Percentiles rank a stretch among this genome's conserved stretches.
phyloP scores from a whole-genome alignment of 2,113 vertebrate species.

The Himantopus leucocephalus region DNA sequence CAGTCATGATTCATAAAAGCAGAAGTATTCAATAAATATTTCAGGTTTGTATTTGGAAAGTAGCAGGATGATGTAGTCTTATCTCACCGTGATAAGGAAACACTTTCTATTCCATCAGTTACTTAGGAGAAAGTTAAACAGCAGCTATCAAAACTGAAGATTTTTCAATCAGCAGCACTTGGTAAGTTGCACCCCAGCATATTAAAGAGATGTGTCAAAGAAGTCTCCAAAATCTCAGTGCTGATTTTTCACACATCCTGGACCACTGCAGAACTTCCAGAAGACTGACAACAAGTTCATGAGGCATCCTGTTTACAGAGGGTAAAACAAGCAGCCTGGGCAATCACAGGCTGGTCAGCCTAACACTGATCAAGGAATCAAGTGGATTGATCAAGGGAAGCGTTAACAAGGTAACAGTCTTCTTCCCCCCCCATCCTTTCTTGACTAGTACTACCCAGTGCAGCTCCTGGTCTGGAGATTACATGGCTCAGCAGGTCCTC shows the following conservation, averaged over 20 bases:
- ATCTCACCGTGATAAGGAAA: constrained; percentile 53
- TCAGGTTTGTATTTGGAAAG: constrained; percentile 42
- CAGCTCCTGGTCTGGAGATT: not conserved
- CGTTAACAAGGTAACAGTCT: not conserved
- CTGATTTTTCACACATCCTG: not conserved
- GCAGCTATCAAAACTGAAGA: constrained; percentile 32
- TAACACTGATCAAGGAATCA: not conserved
- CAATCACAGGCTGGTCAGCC: not conserved
- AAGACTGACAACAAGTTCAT: not conserved
- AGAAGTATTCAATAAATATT: constrained; percentile 53
- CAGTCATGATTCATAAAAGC: constrained; percentile 48
- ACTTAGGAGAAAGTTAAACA: constrained; percentile 49
- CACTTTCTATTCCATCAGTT: constrained; percentile 52
- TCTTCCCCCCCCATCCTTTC: not conserved
- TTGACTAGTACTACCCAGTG: not conserved
- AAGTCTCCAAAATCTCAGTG: not conserved
- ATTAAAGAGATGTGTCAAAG: constrained; percentile 14
- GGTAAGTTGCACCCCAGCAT: constrained; percentile 33
- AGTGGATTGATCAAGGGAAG: not conserved
- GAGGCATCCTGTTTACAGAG: not conserved
- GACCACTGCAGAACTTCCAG: not conserved
- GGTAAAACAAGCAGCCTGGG: not conserved
- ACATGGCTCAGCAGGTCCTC: not conserved
- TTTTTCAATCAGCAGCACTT: constrained; percentile 33
- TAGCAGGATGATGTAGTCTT: constrained; percentile 33